Evolutionary conservation across 2,797 vertebrate genomes (phyloP).

Genomic region (Tympanoctomys barrerae): DNA sequence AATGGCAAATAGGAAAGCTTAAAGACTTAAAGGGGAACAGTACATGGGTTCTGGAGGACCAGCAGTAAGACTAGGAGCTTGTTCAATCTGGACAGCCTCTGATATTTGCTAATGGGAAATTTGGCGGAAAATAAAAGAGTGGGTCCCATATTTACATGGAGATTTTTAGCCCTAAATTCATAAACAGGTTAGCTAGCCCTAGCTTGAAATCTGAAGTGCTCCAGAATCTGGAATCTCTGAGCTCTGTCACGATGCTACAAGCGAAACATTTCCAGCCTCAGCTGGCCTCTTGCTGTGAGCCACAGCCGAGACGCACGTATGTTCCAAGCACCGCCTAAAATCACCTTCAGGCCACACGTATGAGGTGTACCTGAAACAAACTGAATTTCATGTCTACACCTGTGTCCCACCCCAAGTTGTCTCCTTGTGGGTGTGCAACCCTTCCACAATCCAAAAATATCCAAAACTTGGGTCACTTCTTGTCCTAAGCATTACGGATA

Average conservation of each 20-base stretch:
- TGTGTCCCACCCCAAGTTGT: not conserved
- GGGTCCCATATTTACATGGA: not conserved
- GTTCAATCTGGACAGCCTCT: not conserved
- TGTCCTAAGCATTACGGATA: not conserved
- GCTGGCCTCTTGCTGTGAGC: not conserved
- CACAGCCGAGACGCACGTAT: not conserved
- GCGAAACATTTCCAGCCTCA: not conserved
- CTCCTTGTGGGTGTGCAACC: not conserved
- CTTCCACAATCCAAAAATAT: not conserved
- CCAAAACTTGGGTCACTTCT: not conserved
- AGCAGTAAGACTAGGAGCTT: not conserved
- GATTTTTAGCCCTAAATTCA: slow-evolving; percentile 20
- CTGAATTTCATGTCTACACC: not conserved
- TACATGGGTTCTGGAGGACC: not conserved
- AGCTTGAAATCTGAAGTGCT: not conserved
- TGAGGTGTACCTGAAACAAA: not conserved
- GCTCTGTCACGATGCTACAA: not conserved
- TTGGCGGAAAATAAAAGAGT: no score
- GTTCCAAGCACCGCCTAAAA: no score
- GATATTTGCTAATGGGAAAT: not conserved
- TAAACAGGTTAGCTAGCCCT: not conserved
- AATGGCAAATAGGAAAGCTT: not conserved
- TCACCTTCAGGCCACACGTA: not conserved
- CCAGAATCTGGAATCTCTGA: not conserved
- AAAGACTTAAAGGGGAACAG: not conserved